Base-by-base conservation (phyloP, 2,797 vertebrate genomes). In the Molothrus aeneus region DNA sequence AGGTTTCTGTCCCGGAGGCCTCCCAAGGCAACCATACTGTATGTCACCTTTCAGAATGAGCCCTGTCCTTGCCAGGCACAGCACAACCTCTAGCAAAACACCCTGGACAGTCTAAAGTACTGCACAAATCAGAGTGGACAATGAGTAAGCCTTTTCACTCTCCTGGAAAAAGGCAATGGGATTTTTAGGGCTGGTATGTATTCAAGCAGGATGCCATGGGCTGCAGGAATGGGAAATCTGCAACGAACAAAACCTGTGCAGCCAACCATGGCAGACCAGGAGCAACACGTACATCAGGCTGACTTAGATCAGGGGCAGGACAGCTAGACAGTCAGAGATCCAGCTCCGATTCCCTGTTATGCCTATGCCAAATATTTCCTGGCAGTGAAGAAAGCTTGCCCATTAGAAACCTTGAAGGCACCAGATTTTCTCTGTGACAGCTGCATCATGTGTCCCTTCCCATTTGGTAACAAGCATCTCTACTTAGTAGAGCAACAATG, bases 361-460 rank as follows among this genome's bases (percentile, higher is more conserved):
- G 64, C 48, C 60, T 36, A 6, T 85, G 88, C 94, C 93, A 95
- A 59, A 34, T n/a, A 20, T 51, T 88, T 83, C 86, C 80, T 90
- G 80, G 90, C 80, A 73, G 38, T 3, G 25, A 84, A 56, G 83
- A 88, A 83, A 82, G n/a, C 90, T 54, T 74, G 74, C 78, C 90
- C n/a, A 28, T 68, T 78, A 74, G 36, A 94, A 92, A 85, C 68
- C 61, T 61, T 61, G 61, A 71, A 82, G 86, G 78, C 78, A 92
- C 61, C 71, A 77, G 45, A 85, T 92, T 89, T 83, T 90, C 64
- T 70, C 78, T 10, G 40, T 57, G 78, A 95, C 94, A 94, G 91
- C 86, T 80, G 90, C 74, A 68, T 77, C 40, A 1, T 66, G 40
- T 63, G 83, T 73, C 53, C 68, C 65, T 92, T 81, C 26, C 74